Evolutionary conservation across 2,888 invertebrate species (phyloP), one percentile per base, ranked within the genome.

Genomic region (Orgyia antiqua): DNA sequence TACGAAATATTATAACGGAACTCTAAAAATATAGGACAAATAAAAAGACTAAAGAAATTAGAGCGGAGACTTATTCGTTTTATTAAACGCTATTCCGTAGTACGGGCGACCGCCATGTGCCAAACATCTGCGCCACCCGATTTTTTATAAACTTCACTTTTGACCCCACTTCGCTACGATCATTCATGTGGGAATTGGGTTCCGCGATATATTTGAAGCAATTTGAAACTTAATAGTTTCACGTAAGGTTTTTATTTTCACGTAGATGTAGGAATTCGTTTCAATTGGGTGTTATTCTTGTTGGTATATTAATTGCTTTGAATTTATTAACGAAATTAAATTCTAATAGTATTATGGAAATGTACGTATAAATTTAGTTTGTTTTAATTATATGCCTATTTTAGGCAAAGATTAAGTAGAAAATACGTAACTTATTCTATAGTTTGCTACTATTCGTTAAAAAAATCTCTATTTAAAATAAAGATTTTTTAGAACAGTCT

Each of bases 131-230:
- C 68, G 70, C 62, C 59, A 40, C 58, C 66, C 65, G 59, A 67
- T 79, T 83, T 84, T 83, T 80, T 78, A 80, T 74, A 68, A 68
- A 68, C 70, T 65, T 56, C 64, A 82, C 77, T 77, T 82, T 72
- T 83, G 82, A 83, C 82, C 82, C 82, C 82, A 72, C 80, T 76
- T 72, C 68, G 67, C 65, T 60, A 51, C 73, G 73, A 82, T 80
- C 77, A 72, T 67, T 82, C 83, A 80, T 83, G 74, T 79, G 83
- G 78, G 82, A 83, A 83, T 77, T 65, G 62, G 57, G 67, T 74
- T 72, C 68, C 68, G 61, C 51, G 44, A 45, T 58, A 61, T 57
- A 51, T 47, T 44, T 60, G 48, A 52, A 43, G 60, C 62, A 69
- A 69, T 71, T 71, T 70, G 51, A 60, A 65, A 62, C 70, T 58